Conservation (phyloP, 2,888 invertebrate species). For the Tinea semifulvella region DNA sequence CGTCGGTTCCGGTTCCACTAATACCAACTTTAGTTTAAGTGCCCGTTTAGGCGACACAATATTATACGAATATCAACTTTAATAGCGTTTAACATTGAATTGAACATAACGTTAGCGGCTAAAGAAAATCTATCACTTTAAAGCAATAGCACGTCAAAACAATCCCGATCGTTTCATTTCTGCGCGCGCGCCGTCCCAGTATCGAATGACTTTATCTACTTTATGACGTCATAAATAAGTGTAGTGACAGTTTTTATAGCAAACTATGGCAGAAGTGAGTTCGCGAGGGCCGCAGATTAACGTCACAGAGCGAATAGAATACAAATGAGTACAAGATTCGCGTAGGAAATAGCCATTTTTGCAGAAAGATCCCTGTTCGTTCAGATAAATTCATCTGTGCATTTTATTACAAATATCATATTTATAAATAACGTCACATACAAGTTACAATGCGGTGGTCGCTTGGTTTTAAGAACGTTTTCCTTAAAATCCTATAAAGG, state of each 20-base stretch:
- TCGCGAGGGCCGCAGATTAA: constrained; percentile 41
- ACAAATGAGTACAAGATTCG: constrained; percentile 33
- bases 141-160: no score
- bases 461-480: no score
- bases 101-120: no score
- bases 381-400: background rate
- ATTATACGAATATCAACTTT: no score
- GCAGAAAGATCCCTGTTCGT: background rate
- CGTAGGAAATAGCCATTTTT: constrained; percentile 18
- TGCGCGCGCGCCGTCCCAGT: background rate
- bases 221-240: constrained; percentile 56
- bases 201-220: constrained; percentile 33
- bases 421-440: no score
- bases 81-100: no score
- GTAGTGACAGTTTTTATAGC: constrained; percentile 58
- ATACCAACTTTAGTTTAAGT: no score
- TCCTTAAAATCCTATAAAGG: no score
- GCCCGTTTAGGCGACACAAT: no score
- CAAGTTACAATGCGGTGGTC: no score
- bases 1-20: no score
- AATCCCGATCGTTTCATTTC: background rate
- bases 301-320: constrained; percentile 41
- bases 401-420: background rate
- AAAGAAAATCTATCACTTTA: no score
- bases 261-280: constrained; percentile 30